phyloP scores from a whole-genome alignment of 1,140 invertebrate genomes.

The Sinonovacula constricta region DNA sequence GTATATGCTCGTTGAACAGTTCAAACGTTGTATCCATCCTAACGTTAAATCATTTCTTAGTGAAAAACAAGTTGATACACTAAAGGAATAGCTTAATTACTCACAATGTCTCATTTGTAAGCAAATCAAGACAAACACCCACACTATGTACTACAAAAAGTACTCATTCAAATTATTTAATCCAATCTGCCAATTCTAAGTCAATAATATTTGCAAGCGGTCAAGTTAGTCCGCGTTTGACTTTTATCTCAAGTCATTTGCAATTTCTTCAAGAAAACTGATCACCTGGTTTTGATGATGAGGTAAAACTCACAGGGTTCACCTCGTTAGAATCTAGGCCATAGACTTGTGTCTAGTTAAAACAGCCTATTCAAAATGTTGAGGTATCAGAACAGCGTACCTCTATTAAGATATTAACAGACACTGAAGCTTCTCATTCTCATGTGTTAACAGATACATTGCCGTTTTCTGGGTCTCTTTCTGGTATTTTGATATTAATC shows the following conservation, averaged over 20 bases:
- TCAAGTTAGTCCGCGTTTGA: background rate
- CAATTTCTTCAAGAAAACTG: background rate
- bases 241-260: background rate
- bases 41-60: background rate
- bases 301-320: background rate
- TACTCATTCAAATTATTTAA: background rate
- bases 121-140: background rate
- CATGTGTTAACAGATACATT: background rate
- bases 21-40: background rate
- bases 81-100: no score
- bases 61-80: no score
- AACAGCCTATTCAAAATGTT: background rate
- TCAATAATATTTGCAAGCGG: background rate
- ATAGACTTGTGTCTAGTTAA: slow-evolving; percentile 6
- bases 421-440: slow-evolving; percentile 19
- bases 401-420: background rate
- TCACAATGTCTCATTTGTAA: background rate
- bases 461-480: background rate
- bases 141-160: background rate
- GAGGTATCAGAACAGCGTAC: background rate
- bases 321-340: background rate
- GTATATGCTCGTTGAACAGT: background rate
- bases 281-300: background rate
- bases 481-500: background rate
- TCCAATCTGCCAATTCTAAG: background rate